phyloP scores from a whole-genome alignment of 2,113 vertebrate genomes.

The Beaufortia kweichowensis region DNA sequence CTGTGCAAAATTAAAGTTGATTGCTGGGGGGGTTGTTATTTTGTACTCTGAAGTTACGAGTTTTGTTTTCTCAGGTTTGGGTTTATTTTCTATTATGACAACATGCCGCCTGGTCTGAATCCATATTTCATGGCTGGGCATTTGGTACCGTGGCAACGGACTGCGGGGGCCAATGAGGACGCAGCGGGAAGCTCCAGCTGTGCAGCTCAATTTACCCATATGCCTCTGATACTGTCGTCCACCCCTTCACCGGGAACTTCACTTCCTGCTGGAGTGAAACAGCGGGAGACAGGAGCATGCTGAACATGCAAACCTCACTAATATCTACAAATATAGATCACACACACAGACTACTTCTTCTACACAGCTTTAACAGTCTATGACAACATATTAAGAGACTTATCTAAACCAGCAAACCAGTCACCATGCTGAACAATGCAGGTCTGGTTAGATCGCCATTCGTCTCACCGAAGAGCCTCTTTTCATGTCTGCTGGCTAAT shows the following conservation, averaged over 20 bases:
- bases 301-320: conserved; percentile 58
- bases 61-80: conserved; percentile 50
- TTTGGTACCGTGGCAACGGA: conserved; percentile 63
- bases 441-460: not conserved
- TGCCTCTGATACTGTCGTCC: conserved; percentile 54
- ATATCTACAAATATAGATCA: conserved; percentile 53
- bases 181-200: conserved; percentile 59
- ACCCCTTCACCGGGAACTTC: conserved; percentile 57
- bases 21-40: not conserved
- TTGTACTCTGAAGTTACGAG: conserved; percentile 14
- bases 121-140: conserved; percentile 59
- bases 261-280: conserved; percentile 63
- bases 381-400: no score
- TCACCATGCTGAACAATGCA: no score
- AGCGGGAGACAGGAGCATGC: conserved; percentile 54
- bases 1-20: conserved; percentile 12
- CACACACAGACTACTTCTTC: conserved; percentile 12
- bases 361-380: no score
- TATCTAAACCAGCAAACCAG: no score
- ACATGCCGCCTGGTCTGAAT: conserved; percentile 46
- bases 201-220: conserved; percentile 63
- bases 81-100: conserved; percentile 38
- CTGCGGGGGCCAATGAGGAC: conserved; percentile 62
- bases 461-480: not conserved
- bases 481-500: conserved; percentile 14